Percentiles rank a stretch among this genome's conserved stretches.
phyloP scores from a whole-genome alignment of 2,888 invertebrate species.

The Dichetophora obliterata region DNA sequence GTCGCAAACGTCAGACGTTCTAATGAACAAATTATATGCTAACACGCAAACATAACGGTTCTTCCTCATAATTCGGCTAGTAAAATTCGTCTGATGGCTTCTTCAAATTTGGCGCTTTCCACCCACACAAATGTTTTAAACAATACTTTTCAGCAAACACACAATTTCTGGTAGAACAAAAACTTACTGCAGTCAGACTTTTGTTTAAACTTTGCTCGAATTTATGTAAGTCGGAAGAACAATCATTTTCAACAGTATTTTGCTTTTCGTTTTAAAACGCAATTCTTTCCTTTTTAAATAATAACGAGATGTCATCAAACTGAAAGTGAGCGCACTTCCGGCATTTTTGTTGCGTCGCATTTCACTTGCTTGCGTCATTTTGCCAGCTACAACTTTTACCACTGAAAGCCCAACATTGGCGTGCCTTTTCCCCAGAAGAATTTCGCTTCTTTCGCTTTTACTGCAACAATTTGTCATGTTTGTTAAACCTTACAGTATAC shows the following conservation, averaged over 20 bases:
- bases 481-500: background rate
- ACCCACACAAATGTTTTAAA: no score
- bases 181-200: background rate
- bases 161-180: background rate
- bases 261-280: background rate
- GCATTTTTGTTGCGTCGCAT: background rate
- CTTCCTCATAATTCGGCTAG: background rate
- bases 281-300: background rate
- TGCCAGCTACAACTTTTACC: background rate
- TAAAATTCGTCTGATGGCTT: background rate
- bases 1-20: background rate
- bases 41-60: no score
- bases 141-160: background rate
- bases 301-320: background rate
- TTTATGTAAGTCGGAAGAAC: background rate
- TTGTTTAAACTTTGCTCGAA: background rate
- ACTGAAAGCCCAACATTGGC: background rate
- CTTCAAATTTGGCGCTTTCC: background rate
- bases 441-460: background rate
- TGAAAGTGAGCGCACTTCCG: slow-evolving; percentile 10
- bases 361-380: background rate
- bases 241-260: background rate
- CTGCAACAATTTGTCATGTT: background rate
- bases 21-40: no score
- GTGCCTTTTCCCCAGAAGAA: background rate